These are phyloP conservation scores for Cassiopea andromeda DNA, from an alignment of 30 jellyfish, hydroid and myxozoan species.

Conservation along the genomic window DNA sequence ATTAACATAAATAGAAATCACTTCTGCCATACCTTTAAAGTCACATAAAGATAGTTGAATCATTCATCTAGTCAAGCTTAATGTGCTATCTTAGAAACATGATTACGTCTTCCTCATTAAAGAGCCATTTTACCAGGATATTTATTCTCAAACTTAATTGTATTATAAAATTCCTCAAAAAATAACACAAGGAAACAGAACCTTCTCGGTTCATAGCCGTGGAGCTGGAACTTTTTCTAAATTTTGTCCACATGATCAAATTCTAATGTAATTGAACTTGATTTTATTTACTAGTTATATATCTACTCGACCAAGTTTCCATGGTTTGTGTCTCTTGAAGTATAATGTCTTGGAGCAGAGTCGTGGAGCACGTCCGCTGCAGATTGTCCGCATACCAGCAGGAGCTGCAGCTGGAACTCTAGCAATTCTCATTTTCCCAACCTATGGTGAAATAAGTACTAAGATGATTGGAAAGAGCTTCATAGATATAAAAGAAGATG, in stretches of 20 bases:
- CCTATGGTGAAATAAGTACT: not conserved
- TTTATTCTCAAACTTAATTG: too few relatives aligned
- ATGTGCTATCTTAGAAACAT: too few relatives aligned
- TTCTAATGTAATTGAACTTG: not conserved
- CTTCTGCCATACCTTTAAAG: too few relatives aligned
- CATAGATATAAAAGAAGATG: constrained; percentile 26
- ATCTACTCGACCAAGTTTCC: not conserved
- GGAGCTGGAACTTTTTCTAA: too few relatives aligned
- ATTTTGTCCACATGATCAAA: not conserved
- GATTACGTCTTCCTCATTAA: too few relatives aligned
- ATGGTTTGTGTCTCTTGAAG: constrained; percentile 45
- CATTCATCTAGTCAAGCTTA: too few relatives aligned
- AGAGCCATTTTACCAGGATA: too few relatives aligned
- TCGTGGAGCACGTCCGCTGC: not conserved
- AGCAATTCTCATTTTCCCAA: constrained; percentile 18
- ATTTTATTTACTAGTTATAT: not conserved
- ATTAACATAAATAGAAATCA: too few relatives aligned
- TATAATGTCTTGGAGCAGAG: not conserved
- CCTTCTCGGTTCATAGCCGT: too few relatives aligned
- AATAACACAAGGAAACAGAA: too few relatives aligned
- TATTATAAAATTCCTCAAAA: too few relatives aligned
- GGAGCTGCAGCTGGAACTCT: not conserved
- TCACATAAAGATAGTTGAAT: too few relatives aligned
- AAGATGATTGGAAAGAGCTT: not conserved
- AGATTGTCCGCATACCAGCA: not conserved